Evolutionary conservation across 2,888 invertebrate genomes (phyloP).

Genomic region (Dicycla oo): DNA sequence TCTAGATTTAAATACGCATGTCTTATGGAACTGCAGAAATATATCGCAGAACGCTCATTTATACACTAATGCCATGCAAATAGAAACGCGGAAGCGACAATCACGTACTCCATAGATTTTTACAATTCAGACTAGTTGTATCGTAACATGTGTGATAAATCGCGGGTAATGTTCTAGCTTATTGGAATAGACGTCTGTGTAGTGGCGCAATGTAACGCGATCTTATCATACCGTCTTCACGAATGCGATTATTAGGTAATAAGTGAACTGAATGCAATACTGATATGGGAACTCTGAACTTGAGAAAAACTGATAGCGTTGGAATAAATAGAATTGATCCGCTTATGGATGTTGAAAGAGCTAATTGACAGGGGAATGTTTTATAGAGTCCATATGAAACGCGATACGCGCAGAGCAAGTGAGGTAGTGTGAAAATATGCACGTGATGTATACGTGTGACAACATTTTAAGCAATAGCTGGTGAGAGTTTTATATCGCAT

Average conservation of each 20-base stretch:
- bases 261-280: constrained; percentile 34
- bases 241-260: constrained; percentile 53
- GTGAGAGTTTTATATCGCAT: neutral
- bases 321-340: constrained; percentile 25
- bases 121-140: constrained; percentile 55
- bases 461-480: neutral
- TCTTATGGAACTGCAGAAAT: constrained; percentile 39
- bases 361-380: constrained; percentile 3
- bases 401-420: neutral
- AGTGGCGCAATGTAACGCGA: constrained; percentile 51
- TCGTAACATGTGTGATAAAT: constrained; percentile 50
- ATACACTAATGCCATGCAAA: constrained; percentile 64
- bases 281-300: constrained; percentile 13
- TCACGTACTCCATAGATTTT: constrained; percentile 50
- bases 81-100: constrained; percentile 68
- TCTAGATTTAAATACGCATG: constrained; percentile 23
- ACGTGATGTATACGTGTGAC: too few species aligned
- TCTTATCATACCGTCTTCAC: constrained; percentile 36
- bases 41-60: constrained; percentile 41
- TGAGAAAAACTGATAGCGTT: constrained; percentile 29
- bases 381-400: neutral
- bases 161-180: constrained; percentile 50
- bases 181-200: constrained; percentile 34
- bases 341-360: constrained; percentile 2
- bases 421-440: neutral